Conservation (phyloP, 2,113 vertebrate genomes). For the Helogale parvula region DNA sequence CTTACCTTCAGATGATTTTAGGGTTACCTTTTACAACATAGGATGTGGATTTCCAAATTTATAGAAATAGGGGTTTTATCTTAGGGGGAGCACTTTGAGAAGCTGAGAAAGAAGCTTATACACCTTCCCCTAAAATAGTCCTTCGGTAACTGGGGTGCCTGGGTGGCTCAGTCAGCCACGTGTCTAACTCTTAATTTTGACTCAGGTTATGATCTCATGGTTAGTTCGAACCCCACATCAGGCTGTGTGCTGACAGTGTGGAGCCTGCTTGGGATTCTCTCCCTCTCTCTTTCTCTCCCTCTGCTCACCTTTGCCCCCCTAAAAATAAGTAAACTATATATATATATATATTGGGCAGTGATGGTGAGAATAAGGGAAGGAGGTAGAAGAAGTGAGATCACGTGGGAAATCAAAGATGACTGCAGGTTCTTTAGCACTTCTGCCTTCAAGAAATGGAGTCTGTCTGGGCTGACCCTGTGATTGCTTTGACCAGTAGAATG, state of each 20-base stretch:
- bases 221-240: no score
- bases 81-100: not conserved
- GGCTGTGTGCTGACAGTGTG: no score
- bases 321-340: no score
- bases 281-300: no score
- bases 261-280: no score
- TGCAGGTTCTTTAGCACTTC: not conserved
- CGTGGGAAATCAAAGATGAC: no score
- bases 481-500: not conserved
- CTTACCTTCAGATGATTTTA: not conserved
- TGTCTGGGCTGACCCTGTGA: not conserved
- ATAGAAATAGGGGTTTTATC: not conserved
- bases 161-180: no score
- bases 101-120: not conserved
- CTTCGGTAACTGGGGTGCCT: not conserved
- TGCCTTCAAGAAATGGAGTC: not conserved
- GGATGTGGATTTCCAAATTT: not conserved
- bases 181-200: no score
- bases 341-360: not conserved
- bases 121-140: not conserved
- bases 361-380: not conserved
- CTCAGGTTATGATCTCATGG: no score
- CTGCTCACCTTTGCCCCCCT: no score
- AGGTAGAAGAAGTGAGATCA: not conserved
- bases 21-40: not conserved